Conservation (phyloP, 2,888 invertebrate species). For the Leptopilina myrica region DNA sequence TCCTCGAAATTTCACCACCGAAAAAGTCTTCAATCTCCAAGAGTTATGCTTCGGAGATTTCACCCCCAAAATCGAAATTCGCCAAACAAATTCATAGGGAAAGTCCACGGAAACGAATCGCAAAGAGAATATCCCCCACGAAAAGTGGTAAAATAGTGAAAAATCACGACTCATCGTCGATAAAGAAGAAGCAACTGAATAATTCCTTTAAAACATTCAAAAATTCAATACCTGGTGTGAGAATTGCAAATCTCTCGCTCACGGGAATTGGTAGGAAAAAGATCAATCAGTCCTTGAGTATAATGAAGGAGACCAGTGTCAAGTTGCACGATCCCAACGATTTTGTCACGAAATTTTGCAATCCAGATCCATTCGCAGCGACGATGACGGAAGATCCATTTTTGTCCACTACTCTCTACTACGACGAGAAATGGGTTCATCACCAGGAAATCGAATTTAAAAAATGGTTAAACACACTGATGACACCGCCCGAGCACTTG, state of each 20-base stretch:
- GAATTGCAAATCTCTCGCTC: slow-evolving; percentile 64
- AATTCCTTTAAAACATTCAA: slow-evolving; percentile 36
- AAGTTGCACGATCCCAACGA: slow-evolving; percentile 68
- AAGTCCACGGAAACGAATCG: not conserved
- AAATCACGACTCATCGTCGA: not conserved
- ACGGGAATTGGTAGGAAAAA: slow-evolving; percentile 55
- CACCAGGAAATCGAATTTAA: slow-evolving; percentile 85
- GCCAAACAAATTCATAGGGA: too few species aligned
- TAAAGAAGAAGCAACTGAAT: slow-evolving; percentile 42
- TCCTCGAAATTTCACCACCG: slow-evolving; percentile 54
- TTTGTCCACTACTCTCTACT: slow-evolving; percentile 81
- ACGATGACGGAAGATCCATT: slow-evolving; percentile 83
- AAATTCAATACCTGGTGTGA: slow-evolving; percentile 63
- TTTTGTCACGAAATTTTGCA: slow-evolving; percentile 73
- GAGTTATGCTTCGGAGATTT: not conserved
- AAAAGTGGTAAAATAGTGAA: slow-evolving; percentile 40
- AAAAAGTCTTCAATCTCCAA: not conserved
- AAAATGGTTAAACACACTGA: slow-evolving; percentile 87
- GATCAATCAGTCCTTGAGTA: slow-evolving; percentile 46
- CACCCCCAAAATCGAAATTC: not conserved
- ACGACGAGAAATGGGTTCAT: slow-evolving; percentile 83
- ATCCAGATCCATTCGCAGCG: slow-evolving; percentile 79
- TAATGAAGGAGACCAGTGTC: slow-evolving; percentile 57
- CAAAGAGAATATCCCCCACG: slow-evolving; percentile 41
- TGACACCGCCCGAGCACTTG: slow-evolving; percentile 82